Conservation (phyloP, 1,140 invertebrate species). For the Andricus grossulariae region DNA sequence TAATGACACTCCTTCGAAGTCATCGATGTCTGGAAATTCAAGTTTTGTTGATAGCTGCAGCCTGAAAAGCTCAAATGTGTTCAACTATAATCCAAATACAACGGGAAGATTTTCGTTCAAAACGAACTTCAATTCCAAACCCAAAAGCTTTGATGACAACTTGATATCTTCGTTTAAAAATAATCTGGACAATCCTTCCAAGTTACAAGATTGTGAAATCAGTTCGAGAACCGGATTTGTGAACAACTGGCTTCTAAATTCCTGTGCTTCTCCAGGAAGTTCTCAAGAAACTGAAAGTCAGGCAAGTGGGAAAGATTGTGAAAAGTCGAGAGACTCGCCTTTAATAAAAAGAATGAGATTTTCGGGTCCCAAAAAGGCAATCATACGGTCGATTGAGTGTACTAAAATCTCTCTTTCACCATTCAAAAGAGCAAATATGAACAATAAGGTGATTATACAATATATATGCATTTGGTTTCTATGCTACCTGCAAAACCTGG, state of each 20-base stretch:
- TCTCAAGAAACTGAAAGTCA: not conserved
- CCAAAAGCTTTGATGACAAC: not conserved
- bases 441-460: not conserved
- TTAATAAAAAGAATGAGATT: not conserved
- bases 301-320: not conserved
- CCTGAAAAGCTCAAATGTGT: not conserved
- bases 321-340: not conserved
- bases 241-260: slow-evolving; percentile 1
- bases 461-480: too few relatives aligned
- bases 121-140: not conserved
- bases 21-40: not conserved
- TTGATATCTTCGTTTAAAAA: not conserved
- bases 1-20: not conserved
- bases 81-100: not conserved
- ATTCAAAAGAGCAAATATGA: not conserved
- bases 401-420: not conserved
- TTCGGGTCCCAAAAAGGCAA: not conserved
- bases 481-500: too few relatives aligned
- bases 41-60: not conserved
- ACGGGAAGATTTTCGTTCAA: not conserved
- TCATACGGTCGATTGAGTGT: not conserved
- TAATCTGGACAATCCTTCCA: not conserved
- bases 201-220: not conserved
- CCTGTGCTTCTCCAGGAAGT: not conserved
- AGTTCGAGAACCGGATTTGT: not conserved